These are phyloP conservation scores for Jacana jacana DNA, from an alignment of 2,113 vertebrate species.

Conservation along the genomic window DNA sequence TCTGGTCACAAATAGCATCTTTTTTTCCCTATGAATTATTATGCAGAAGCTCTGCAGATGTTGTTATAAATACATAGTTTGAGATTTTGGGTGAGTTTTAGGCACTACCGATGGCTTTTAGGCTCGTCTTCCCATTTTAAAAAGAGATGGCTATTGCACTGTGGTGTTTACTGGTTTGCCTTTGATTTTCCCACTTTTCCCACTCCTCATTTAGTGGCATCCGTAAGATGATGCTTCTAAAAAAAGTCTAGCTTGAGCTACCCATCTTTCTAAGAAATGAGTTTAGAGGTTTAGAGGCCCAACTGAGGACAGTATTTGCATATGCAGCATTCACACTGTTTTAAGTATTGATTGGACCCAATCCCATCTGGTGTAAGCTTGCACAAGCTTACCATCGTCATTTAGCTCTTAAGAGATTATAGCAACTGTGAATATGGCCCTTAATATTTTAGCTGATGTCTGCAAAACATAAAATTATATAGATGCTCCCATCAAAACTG, in stretches of 20 bases:
- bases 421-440: not conserved
- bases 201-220: not conserved
- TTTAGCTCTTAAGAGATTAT: not conserved
- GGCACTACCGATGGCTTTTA: not conserved
- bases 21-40: not conserved
- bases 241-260: not conserved
- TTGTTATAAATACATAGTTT: not conserved
- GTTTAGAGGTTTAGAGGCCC: not conserved
- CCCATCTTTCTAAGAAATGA: not conserved
- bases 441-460: constrained; percentile 20
- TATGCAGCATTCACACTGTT: not conserved
- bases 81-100: not conserved
- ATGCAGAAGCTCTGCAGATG: not conserved
- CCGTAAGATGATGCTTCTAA: not conserved
- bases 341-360: not conserved
- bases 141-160: not conserved
- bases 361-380: not conserved
- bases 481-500: not conserved
- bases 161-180: not conserved
- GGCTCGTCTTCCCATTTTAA: not conserved
- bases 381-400: not conserved
- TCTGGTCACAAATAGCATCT: not conserved
- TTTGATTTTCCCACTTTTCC: not conserved
- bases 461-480: not conserved
- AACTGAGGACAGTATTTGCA: not conserved